phyloP scores from a whole-genome alignment of 2,888 invertebrate species.

The Drosophila histrio region DNA sequence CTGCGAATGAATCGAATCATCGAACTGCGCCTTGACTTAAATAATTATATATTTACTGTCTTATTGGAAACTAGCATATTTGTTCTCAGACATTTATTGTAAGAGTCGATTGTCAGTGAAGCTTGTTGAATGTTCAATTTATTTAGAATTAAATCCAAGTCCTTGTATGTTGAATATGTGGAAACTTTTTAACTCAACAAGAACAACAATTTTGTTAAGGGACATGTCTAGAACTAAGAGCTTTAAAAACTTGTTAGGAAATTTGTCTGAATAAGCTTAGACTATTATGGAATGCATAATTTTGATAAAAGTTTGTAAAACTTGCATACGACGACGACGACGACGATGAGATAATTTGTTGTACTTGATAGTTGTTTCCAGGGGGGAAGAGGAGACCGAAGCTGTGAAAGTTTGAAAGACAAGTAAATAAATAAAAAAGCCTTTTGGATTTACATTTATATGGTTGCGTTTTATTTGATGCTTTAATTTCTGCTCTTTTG shows the following conservation, averaged over 20 bases:
- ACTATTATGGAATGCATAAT: constrained; percentile 15
- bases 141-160: not conserved
- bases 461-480: constrained; percentile 72
- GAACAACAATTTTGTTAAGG: not conserved
- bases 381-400: not conserved
- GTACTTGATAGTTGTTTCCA: constrained; percentile 4
- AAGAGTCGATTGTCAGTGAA: too few species aligned
- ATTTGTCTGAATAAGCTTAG: not conserved
- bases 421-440: constrained; percentile 22
- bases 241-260: constrained; percentile 5
- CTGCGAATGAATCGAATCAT: too few species aligned
- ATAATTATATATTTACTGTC: too few species aligned
- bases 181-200: not conserved
- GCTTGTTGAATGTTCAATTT: not conserved
- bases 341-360: constrained; percentile 23
- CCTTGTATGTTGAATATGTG: not conserved
- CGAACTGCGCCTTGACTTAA: too few species aligned
- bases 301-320: constrained; percentile 26
- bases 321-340: constrained; percentile 8
- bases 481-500: constrained; percentile 52
- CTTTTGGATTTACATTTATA: constrained; percentile 63
- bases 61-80: too few species aligned
- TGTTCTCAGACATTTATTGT: not conserved
- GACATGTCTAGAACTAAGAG: constrained; percentile 3
- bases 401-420: not conserved